These are phyloP conservation scores for Lymantria monacha DNA, from an alignment of 2,888 invertebrate genomes.

Conservation along the genomic window DNA sequence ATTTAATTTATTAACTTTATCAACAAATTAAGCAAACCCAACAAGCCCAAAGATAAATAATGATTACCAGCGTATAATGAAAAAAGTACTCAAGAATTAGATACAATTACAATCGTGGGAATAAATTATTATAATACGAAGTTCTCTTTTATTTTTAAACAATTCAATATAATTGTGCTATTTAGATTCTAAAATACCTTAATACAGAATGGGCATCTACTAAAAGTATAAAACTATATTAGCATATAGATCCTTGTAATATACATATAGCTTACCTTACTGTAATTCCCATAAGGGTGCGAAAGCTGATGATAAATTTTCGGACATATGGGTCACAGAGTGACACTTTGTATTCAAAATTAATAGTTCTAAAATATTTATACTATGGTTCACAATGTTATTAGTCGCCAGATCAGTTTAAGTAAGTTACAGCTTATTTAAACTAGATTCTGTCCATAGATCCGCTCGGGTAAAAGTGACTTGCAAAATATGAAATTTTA, in stretches of 20 bases:
- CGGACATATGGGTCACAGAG: conserved; percentile 30
- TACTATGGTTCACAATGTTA: too few species aligned
- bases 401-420: too few species aligned
- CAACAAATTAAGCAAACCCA: too few species aligned
- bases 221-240: neutral
- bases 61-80: conserved; percentile 13
- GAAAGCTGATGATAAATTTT: conserved; percentile 42
- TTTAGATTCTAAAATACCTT: conserved; percentile 6
- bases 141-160: conserved; percentile 18
- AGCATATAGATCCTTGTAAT: neutral
- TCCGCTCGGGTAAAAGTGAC: too few species aligned
- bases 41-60: conserved; percentile 2
- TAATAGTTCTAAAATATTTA: conserved; percentile 17
- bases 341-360: conserved; percentile 42
- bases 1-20: too few species aligned
- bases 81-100: conserved; percentile 11
- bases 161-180: conserved; percentile 20
- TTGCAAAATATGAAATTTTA: too few species aligned
- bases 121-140: conserved; percentile 18
- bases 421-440: too few species aligned
- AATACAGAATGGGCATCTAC: neutral
- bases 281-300: conserved; percentile 5
- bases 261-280: neutral
- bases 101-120: conserved; percentile 16
- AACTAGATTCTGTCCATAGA: too few species aligned